Conservation (phyloP, 2,113 vertebrate species). For the Xyrauchen texanus region DNA sequence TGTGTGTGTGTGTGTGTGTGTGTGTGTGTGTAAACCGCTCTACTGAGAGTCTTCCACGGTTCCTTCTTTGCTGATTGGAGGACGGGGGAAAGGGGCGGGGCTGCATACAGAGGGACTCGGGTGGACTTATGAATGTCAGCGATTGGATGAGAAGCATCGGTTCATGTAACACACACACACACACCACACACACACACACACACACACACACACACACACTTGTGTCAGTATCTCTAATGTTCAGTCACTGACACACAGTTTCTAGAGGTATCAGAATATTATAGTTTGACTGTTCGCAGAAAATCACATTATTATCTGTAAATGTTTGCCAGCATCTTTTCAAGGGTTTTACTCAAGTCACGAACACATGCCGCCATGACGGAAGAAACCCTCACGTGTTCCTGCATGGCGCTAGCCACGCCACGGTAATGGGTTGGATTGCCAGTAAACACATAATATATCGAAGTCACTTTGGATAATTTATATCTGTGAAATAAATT, state of each 20-base stretch:
- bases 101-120: constrained; percentile 19
- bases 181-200: background rate
- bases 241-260: background rate
- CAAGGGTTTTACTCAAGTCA: too few relatives aligned
- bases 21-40: constrained; percentile 68
- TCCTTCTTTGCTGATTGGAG: constrained; percentile 20
- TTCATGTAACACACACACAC: background rate
- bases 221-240: background rate
- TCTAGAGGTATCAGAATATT: too few relatives aligned
- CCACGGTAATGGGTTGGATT: too few relatives aligned
- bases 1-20: constrained; percentile 55
- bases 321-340: background rate
- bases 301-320: background rate
- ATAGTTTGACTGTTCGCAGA: too few relatives aligned
- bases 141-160: background rate
- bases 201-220: too few relatives aligned
- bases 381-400: too few relatives aligned
- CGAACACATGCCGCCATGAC: too few relatives aligned
- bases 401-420: too few relatives aligned
- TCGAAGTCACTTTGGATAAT: too few relatives aligned
- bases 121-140: constrained; percentile 12
- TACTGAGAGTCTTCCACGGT: constrained; percentile 28
- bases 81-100: background rate
- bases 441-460: too few relatives aligned
- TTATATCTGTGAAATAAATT: too few relatives aligned